phyloP scores from a whole-genome alignment of 2,888 invertebrate genomes.

The Plusia festucae region DNA sequence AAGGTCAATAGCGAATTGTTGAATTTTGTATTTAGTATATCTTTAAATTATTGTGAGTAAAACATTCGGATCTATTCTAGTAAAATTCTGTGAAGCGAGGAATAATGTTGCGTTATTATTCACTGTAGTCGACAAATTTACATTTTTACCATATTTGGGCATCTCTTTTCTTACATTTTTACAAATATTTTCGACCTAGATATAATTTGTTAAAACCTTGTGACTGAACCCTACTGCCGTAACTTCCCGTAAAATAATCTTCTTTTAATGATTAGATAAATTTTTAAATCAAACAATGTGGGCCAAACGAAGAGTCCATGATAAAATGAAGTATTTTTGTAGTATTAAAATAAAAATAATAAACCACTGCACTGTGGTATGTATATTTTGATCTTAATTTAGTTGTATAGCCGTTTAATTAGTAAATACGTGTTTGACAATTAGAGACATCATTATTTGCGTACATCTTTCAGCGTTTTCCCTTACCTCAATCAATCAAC shows the following conservation, averaged over 20 bases:
- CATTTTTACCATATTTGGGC: conserved; percentile 25
- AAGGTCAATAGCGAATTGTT: conserved; percentile 28
- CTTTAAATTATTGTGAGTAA: conserved; percentile 34
- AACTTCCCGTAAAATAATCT: conserved; percentile 46
- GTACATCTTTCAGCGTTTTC: too few species aligned
- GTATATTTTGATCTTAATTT: conserved; percentile 54
- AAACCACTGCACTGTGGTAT: conserved; percentile 30
- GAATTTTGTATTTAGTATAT: conserved; percentile 18
- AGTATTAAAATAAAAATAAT: conserved; percentile 53
- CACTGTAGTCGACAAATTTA: conserved; percentile 9
- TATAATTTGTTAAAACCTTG: conserved; percentile 27
- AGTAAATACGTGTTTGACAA: conserved; percentile 38
- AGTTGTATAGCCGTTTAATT: conserved; percentile 40
- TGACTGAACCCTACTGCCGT: conserved; percentile 59
- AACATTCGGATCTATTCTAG: conserved; percentile 26
- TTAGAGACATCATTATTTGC: conserved; percentile 41
- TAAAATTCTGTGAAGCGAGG: conserved; percentile 10
- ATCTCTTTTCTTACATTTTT: conserved; percentile 15
- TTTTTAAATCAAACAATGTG: conserved; percentile 58
- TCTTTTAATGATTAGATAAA: conserved; percentile 22
- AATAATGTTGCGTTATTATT: conserved; percentile 23
- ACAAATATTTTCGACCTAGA: conserved; percentile 26
- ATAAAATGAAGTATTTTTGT: conserved; percentile 61
- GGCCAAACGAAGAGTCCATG: conserved; percentile 60
- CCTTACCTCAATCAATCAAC: too few species aligned